Evolutionary conservation across 1,140 invertebrate species (phyloP).

Genomic region (Frieseomelitta varia): DNA sequence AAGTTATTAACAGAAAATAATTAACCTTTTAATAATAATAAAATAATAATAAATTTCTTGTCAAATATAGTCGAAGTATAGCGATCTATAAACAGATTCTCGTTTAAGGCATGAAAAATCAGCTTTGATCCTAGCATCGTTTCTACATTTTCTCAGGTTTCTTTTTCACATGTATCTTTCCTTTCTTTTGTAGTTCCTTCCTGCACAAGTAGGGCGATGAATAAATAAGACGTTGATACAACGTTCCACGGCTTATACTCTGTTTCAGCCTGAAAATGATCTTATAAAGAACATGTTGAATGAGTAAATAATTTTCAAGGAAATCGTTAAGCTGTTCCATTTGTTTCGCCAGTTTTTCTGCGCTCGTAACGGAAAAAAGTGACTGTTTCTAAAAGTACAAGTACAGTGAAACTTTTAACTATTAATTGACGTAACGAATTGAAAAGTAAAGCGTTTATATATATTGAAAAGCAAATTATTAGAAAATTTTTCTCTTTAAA

Average conservation of each 20-base stretch:
- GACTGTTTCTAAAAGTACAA: background rate
- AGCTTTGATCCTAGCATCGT: background rate
- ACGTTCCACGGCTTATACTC: background rate
- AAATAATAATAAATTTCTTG: background rate
- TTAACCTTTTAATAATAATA: no score
- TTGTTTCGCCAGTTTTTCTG: background rate
- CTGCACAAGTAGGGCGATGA: background rate
- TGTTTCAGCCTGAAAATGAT: background rate
- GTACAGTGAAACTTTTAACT: background rate
- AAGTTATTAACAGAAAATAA: background rate
- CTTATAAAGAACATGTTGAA: background rate
- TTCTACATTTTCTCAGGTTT: background rate
- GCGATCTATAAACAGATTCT: background rate
- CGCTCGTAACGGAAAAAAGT: background rate
- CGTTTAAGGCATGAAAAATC: background rate
- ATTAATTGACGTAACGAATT: background rate
- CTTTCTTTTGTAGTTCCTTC: background rate
- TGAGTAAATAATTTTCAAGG: background rate
- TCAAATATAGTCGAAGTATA: background rate
- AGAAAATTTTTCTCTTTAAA: background rate
- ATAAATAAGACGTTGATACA: constrained; percentile 1
- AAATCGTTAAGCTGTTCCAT: background rate
- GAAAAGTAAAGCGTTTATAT: background rate
- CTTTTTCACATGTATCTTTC: background rate
- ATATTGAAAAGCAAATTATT: background rate